These are phyloP conservation scores for Ruditapes philippinarum DNA, from an alignment of 1,140 invertebrate species.

Conservation along the genomic window DNA sequence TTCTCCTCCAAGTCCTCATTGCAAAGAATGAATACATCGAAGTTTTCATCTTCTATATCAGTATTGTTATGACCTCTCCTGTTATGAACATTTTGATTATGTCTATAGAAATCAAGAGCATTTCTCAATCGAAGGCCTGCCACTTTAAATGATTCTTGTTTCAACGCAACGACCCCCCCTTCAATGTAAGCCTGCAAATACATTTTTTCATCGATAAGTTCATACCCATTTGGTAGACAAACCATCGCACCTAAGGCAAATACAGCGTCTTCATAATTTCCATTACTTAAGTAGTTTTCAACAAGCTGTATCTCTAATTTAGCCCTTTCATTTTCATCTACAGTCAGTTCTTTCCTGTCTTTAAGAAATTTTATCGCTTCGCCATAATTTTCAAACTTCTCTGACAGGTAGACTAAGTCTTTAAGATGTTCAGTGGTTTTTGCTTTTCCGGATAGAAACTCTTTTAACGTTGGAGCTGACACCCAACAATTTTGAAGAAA, in stretches of 20 bases:
- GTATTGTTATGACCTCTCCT: background rate
- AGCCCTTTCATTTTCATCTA: conserved; percentile 10
- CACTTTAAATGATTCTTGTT: background rate
- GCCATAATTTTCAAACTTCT: conserved; percentile 32
- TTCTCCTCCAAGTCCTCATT: background rate
- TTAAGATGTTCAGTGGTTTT: conserved; percentile 13
- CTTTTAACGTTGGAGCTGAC: background rate
- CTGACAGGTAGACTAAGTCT: conserved; percentile 7
- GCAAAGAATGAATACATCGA: conserved; percentile 33
- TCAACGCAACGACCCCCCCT: background rate
- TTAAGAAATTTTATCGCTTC: background rate
- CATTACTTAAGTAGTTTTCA: background rate
- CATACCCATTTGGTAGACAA: conserved; percentile 5
- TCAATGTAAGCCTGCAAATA: conserved; percentile 26
- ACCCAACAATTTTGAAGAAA: conserved; percentile 15
- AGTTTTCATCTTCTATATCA: background rate
- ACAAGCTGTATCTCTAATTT: background rate
- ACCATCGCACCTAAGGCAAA: conserved; percentile 12
- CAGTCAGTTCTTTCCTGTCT: background rate
- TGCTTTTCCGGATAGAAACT: background rate
- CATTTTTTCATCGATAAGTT: background rate
- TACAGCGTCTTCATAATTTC: conserved; percentile 32
- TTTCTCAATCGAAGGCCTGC: conserved; percentile 32
- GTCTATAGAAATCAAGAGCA: background rate
- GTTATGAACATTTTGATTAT: background rate